Percentiles rank a stretch among this genome's conserved stretches.
Conservation (phyloP, 2,797 vertebrate genomes). For the Alexandromys oeconomus region DNA sequence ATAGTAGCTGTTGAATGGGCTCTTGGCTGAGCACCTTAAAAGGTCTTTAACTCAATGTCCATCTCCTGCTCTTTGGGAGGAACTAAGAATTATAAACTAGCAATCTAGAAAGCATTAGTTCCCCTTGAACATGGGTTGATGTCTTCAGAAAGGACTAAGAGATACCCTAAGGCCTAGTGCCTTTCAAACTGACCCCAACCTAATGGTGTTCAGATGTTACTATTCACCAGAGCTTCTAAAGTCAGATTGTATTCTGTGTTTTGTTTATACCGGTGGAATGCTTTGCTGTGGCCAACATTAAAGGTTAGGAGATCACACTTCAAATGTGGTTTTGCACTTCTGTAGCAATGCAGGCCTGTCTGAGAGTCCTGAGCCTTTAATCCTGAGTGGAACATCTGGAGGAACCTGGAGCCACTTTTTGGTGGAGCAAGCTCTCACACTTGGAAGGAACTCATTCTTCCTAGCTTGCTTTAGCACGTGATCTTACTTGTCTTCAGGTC, state of each 20-base stretch:
- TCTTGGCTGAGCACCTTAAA: not conserved
- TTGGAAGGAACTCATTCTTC: too few species aligned
- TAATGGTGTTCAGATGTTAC: not conserved
- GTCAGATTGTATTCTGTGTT: not conserved
- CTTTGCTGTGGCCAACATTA: conserved; percentile 23
- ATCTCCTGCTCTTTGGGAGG: not conserved
- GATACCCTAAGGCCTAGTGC: not conserved
- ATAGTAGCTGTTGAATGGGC: not conserved
- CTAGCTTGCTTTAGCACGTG: not conserved
- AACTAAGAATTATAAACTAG: not conserved
- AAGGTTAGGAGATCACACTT: conserved; percentile 14
- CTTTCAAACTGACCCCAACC: not conserved
- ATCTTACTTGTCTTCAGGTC: not conserved
- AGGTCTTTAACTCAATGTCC: not conserved
- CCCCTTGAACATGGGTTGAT: not conserved
- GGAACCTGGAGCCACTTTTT: not conserved
- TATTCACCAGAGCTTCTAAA: not conserved
- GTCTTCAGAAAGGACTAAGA: not conserved
- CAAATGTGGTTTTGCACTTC: not conserved
- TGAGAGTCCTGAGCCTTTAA: not conserved
- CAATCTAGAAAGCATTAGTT: not conserved
- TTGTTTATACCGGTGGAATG: conserved; percentile 10
- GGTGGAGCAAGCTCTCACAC: not conserved
- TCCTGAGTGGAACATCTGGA: not conserved
- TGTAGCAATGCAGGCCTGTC: not conserved